Conservation (phyloP, 1,140 invertebrate species). For the Cydia pomonella region DNA sequence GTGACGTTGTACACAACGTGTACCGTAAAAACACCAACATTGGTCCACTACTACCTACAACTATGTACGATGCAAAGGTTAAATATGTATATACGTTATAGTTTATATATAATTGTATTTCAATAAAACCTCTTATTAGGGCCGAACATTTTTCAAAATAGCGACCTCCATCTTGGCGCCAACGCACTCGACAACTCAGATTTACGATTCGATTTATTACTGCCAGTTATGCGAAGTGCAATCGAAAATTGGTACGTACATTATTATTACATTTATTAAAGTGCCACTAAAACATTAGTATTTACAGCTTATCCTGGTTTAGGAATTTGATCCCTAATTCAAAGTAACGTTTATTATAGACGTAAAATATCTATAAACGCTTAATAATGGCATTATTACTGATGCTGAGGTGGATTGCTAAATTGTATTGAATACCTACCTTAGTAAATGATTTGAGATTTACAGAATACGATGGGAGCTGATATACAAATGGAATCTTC, state of each 20-base stretch:
- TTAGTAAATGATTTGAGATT: not conserved
- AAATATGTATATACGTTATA: too few species aligned
- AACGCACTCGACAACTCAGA: conserved; percentile 55
- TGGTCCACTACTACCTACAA: too few species aligned
- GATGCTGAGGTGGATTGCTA: not conserved
- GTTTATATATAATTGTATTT: too few species aligned
- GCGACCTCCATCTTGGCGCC: conserved; percentile 53
- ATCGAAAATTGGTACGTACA: conserved; percentile 14
- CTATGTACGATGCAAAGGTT: too few species aligned
- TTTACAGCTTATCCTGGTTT: not conserved
- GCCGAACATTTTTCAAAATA: conserved; percentile 49
- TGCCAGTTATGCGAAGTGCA: conserved; percentile 4
- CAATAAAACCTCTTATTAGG: not conserved
- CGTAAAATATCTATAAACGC: not conserved
- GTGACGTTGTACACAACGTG: too few species aligned
- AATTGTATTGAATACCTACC: not conserved
- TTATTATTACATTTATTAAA: conserved; percentile 3
- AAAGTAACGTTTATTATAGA: not conserved
- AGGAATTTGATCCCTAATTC: conserved; percentile 1
- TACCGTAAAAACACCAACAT: too few species aligned
- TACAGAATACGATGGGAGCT: not conserved
- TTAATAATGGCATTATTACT: not conserved
- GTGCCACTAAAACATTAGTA: conserved; percentile 4
- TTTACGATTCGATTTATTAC: conserved; percentile 46
- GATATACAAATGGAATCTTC: too few species aligned